Conservation (phyloP, 2,888 invertebrate species). For the Sycophila texana region DNA sequence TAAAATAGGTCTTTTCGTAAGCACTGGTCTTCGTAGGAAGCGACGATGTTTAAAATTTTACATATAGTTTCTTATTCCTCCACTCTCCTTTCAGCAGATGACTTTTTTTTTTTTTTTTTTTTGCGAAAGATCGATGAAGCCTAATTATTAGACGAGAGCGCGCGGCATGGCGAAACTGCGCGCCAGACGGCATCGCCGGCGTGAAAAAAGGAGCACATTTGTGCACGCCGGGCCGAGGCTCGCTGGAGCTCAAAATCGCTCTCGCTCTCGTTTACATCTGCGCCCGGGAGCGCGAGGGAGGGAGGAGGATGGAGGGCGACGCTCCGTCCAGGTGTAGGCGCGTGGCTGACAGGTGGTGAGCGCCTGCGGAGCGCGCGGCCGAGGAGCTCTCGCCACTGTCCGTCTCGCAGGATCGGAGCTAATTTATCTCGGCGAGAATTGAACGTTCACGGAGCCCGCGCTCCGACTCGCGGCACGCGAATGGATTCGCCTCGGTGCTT, state of each 20-base stretch:
- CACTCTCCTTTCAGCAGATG: background rate
- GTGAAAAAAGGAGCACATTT: slow-evolving; percentile 12
- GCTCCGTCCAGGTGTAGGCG: slow-evolving; percentile 69
- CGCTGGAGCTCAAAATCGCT: background rate
- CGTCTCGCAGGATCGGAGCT: slow-evolving; percentile 63
- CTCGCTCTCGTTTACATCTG: slow-evolving; percentile 3
- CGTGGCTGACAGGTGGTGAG: slow-evolving; percentile 72
- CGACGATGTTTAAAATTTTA: too few relatives aligned
- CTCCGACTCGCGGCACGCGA: slow-evolving; percentile 37
- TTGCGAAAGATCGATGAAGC: slow-evolving; percentile 52
- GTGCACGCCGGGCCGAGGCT: background rate
- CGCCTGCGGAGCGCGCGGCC: slow-evolving; percentile 53
- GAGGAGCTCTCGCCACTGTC: slow-evolving; percentile 56
- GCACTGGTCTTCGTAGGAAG: too few relatives aligned
- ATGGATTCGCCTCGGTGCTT: slow-evolving; percentile 46
- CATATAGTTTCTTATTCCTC: background rate
- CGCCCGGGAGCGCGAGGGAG: slow-evolving; percentile 10
- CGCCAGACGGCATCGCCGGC: background rate
- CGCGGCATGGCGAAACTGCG: background rate
- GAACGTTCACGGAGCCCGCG: slow-evolving; percentile 55
- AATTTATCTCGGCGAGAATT: slow-evolving; percentile 64
- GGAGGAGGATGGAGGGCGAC: background rate
- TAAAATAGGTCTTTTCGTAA: too few relatives aligned
- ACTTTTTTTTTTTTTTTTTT: background rate
- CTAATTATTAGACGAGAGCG: slow-evolving; percentile 43